Evolutionary conservation across 2,888 invertebrate species (phyloP).

Genomic region (Autographa gamma): DNA sequence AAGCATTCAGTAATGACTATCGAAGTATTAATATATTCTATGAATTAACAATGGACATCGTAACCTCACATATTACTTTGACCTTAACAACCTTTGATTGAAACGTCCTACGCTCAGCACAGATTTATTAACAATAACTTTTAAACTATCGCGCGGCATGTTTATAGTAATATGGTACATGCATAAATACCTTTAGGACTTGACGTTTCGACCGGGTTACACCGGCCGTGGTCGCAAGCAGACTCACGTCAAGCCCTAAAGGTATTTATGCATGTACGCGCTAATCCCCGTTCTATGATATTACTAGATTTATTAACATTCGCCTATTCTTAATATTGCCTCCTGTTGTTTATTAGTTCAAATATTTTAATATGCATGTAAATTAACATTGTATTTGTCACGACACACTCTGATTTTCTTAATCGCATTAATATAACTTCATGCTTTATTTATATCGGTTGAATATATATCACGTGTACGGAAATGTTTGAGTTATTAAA

Average conservation of each 20-base stretch:
- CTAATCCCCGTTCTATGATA: too few species aligned
- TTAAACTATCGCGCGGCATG: too few species aligned
- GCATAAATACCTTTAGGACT: too few species aligned
- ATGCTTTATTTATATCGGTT: not conserved
- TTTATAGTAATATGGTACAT: too few species aligned
- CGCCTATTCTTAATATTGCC: not conserved
- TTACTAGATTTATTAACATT: conserved; percentile 6
- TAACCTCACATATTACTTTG: not conserved
- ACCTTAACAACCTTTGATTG: not conserved
- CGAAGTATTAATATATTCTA: conserved; percentile 4
- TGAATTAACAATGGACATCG: conserved; percentile 1
- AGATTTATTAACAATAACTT: conserved; percentile 5
- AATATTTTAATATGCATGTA: not conserved
- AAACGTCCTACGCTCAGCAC: not conserved
- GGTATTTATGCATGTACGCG: too few species aligned
- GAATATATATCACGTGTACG: not conserved
- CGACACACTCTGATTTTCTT: not conserved
- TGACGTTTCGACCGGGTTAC: too few species aligned
- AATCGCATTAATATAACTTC: not conserved
- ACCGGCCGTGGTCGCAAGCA: too few species aligned
- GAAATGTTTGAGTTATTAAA: too few species aligned
- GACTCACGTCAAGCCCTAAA: too few species aligned
- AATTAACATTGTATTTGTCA: not conserved
- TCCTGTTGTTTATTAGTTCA: not conserved
- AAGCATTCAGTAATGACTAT: not conserved